phyloP scores from a whole-genome alignment of 2,113 vertebrate species.

The Sitta europaea region DNA sequence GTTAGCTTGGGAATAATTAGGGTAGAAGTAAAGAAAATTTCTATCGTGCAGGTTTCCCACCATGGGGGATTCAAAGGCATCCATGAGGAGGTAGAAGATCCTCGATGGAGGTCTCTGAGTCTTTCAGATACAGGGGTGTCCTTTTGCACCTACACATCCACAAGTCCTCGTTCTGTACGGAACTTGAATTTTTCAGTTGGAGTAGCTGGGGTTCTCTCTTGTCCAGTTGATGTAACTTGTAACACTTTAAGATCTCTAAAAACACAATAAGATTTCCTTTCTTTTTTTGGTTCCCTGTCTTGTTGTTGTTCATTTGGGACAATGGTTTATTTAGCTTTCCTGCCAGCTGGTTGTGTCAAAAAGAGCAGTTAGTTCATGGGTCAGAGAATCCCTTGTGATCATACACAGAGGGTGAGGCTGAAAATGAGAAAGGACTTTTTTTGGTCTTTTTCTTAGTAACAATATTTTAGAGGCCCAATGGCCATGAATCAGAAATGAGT shows the following conservation, averaged over 20 bases:
- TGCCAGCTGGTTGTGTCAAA: not conserved
- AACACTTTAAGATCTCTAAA: not conserved
- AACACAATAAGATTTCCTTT: not conserved
- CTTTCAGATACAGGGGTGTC: not conserved
- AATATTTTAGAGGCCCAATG: not conserved
- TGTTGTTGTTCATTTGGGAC: not conserved
- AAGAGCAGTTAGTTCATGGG: slow-evolving; percentile 12
- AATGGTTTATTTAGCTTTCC: not conserved
- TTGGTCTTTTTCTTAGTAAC: not conserved
- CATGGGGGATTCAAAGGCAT: not conserved
- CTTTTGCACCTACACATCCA: not conserved
- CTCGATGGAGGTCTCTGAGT: fast-evolving
- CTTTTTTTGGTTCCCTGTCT: fast-evolving
- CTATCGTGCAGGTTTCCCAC: not conserved
- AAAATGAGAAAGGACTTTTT: not conserved
- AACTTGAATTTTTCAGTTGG: not conserved
- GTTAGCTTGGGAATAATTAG: not conserved
- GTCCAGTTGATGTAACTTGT: not conserved
- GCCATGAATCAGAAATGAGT: not conserved
- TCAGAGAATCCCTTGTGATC: not conserved
- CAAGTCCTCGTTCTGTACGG: not conserved
- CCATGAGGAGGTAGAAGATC: not conserved
- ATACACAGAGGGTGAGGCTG: not conserved
- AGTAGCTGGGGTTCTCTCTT: not conserved
- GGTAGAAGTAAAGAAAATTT: not conserved